Conservation (phyloP, 2,797 vertebrate species). For the Heliangelus exortis region DNA sequence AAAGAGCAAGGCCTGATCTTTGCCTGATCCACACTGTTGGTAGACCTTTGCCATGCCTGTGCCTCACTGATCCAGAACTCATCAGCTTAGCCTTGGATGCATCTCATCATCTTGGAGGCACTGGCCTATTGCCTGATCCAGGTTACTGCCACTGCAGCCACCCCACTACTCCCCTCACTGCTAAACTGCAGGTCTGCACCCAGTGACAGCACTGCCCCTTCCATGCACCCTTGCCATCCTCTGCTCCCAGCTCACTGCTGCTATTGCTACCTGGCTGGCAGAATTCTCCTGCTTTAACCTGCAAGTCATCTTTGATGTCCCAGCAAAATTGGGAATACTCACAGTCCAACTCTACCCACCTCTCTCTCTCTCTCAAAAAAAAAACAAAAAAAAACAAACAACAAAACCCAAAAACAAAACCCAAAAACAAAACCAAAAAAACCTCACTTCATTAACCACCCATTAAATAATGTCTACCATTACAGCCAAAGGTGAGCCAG, state of each 20-base stretch:
- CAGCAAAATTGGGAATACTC: background rate
- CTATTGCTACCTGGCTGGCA: background rate
- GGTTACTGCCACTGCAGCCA: background rate
- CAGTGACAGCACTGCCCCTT: background rate
- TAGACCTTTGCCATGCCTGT: too few relatives aligned
- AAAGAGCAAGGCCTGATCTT: background rate
- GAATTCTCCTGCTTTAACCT: background rate
- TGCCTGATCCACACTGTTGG: background rate
- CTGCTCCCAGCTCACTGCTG: background rate
- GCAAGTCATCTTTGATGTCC: accelerated
- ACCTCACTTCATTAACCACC: conserved; percentile 6
- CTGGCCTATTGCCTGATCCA: accelerated
- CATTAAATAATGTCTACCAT: conserved; percentile 22
- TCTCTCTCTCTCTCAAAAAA: too few relatives aligned
- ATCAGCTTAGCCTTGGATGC: background rate
- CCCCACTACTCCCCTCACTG: too few relatives aligned
- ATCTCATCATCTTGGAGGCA: background rate
- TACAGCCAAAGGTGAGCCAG: conserved; percentile 17
- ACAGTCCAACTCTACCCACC: accelerated
- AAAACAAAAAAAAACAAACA: background rate
- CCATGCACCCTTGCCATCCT: background rate
- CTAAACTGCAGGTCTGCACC: background rate
- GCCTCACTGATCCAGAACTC: too few relatives aligned
- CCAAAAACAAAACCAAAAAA: too few relatives aligned
- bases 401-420: too few relatives aligned